Conservation (phyloP, 2,888 invertebrate species). For the Cerceris rybyensis region DNA sequence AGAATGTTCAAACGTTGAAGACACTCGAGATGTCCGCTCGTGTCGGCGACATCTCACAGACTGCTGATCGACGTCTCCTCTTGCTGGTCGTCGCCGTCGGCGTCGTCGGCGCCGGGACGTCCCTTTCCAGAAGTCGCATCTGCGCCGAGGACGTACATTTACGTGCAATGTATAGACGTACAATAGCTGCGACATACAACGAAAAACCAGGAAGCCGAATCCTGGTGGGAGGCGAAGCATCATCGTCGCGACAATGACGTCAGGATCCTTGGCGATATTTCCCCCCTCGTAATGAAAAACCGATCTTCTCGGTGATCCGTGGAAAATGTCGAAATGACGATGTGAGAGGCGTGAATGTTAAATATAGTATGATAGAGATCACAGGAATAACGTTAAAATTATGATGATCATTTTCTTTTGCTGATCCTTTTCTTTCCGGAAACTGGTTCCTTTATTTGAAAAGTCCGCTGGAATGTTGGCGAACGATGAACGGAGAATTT, state of each 20-base stretch:
- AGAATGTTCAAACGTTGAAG: no score
- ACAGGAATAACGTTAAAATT: no score
- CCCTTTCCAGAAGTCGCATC: slow-evolving; percentile 60
- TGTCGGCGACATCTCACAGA: slow-evolving; percentile 60
- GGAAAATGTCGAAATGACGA: no score
- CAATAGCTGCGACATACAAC: not conserved
- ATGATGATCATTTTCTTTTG: no score
- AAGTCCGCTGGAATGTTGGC: no score
- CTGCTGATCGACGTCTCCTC: slow-evolving; percentile 59
- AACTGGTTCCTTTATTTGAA: no score
- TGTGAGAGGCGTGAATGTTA: no score
- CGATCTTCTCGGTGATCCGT: not conserved
- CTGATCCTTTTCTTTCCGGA: no score
- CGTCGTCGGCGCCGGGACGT: slow-evolving; percentile 36
- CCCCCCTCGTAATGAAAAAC: slow-evolving; percentile 7
- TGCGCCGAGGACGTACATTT: slow-evolving; percentile 63
- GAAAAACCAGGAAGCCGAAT: slow-evolving; percentile 27
- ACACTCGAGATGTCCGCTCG: slow-evolving; percentile 33
- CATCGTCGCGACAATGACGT: slow-evolving; percentile 31
- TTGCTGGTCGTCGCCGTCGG: slow-evolving; percentile 34
- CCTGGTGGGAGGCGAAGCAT: slow-evolving; percentile 52
- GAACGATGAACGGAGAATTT: no score
- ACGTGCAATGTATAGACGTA: not conserved
- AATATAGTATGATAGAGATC: no score
- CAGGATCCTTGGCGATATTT: slow-evolving; percentile 37